Conservation (phyloP, 2,113 vertebrate species). For the Crocuta crocuta region DNA sequence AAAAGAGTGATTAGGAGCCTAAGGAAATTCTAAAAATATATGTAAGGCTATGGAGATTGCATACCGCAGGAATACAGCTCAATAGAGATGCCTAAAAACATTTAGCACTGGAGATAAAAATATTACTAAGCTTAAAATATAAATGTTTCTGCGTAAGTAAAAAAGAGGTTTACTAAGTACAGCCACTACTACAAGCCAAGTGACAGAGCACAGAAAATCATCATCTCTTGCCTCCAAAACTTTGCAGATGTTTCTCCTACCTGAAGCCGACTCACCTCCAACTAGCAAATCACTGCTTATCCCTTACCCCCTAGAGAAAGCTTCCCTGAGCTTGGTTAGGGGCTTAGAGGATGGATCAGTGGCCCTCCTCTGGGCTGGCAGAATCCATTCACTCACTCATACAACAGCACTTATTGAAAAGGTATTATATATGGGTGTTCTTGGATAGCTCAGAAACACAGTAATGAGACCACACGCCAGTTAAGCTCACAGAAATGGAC, state of each 20-base stretch:
- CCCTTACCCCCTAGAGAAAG: not conserved
- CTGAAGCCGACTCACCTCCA: not conserved
- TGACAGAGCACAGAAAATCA: not conserved
- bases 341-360: not conserved
- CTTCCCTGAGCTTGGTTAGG: not conserved
- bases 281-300: not conserved
- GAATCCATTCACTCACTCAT: not conserved
- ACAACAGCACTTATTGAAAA: not conserved
- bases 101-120: not conserved
- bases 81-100: not conserved
- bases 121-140: not conserved
- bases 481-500: not conserved
- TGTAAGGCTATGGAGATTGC: not conserved
- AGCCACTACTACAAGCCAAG: no score
- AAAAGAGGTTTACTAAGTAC: not conserved
- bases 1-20: not conserved
- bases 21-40: not conserved
- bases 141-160: not conserved
- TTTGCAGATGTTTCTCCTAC: not conserved
- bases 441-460: not conserved
- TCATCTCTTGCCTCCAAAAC: not conserved
- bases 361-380: not conserved
- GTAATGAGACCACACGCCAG: not conserved
- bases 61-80: not conserved
- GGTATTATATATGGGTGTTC: not conserved